A percentile compares a stretch with the other conserved stretches of the same genome.
phyloP scores from a whole-genome alignment of 53 echinoderm and acorn worm genomes.

The Paracentrotus lividus region DNA sequence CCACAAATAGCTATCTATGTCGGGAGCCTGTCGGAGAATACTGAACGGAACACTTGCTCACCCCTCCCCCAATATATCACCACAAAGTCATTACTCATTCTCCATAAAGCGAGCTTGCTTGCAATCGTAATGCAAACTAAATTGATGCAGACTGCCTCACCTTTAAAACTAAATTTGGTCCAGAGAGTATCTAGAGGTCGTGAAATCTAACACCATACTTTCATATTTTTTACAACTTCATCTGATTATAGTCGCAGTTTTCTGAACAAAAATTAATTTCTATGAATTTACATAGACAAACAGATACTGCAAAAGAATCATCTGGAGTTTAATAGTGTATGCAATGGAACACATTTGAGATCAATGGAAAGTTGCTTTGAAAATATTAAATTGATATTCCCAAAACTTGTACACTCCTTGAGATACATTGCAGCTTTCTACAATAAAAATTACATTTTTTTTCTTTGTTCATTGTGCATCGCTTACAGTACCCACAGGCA shows the following conservation, averaged over 20 bases:
- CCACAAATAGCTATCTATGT: conserved; percentile 33
- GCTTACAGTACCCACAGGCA: not conserved
- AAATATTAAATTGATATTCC: not conserved
- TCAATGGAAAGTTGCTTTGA: not conserved
- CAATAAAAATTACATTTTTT: not conserved
- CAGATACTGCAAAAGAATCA: no score
- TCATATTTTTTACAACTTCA: not conserved
- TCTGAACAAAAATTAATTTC: not conserved
- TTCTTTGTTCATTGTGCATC: not conserved
- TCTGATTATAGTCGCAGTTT: not conserved
- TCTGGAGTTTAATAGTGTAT: no score
- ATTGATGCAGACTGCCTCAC: conserved; percentile 22
- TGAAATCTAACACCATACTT: not conserved
- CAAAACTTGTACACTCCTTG: not conserved
- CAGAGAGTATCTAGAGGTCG: not conserved
- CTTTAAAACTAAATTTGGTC: conserved; percentile 20
- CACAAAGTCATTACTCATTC: conserved; percentile 44
- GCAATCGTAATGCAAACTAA: conserved; percentile 1
- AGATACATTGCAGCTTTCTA: not conserved
- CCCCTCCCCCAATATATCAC: conserved; percentile 43
- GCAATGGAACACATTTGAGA: not conserved
- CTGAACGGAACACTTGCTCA: not conserved
- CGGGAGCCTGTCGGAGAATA: not conserved
- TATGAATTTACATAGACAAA: no score
- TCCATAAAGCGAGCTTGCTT: not conserved